Conservation (phyloP, 2,797 vertebrate genomes). For the Tarsius wallacei region DNA sequence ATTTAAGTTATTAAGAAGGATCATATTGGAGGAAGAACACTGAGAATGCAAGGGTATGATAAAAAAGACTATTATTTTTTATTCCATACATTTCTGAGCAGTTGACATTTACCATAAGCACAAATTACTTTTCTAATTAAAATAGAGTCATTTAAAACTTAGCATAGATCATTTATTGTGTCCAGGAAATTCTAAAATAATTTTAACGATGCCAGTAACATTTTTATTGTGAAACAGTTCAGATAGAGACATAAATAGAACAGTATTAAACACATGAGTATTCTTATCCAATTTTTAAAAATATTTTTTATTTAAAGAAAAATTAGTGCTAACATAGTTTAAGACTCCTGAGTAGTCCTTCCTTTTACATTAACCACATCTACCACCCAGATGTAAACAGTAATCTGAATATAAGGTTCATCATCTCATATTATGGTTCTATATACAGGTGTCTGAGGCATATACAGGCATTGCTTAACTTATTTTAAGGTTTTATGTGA, state of each 20-base stretch:
- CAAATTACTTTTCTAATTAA: conserved; percentile 52
- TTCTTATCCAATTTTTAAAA: neutral
- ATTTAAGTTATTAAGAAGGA: neutral
- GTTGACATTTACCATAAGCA: neutral
- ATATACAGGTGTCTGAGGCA: neutral
- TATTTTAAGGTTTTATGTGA: conserved; percentile 27
- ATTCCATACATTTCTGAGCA: neutral
- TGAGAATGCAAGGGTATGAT: neutral
- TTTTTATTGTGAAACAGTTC: conserved; percentile 46
- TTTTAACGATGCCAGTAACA: conserved; percentile 10
- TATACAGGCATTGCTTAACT: neutral
- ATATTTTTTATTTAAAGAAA: neutral
- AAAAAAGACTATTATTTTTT: neutral
- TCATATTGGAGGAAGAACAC: neutral
- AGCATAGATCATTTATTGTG: neutral
- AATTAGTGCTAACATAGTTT: neutral
- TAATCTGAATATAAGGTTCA: neutral
- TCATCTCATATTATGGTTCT: neutral
- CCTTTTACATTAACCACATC: neutral
- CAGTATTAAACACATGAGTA: neutral
- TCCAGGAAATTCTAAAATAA: conserved; percentile 30
- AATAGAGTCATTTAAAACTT: conserved; percentile 58
- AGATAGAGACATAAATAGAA: neutral
- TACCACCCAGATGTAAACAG: neutral
- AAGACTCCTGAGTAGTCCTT: neutral